These are phyloP conservation scores for Myiotriccus ornatus DNA, from an alignment of 2,797 vertebrate species.

Conservation along the genomic window DNA sequence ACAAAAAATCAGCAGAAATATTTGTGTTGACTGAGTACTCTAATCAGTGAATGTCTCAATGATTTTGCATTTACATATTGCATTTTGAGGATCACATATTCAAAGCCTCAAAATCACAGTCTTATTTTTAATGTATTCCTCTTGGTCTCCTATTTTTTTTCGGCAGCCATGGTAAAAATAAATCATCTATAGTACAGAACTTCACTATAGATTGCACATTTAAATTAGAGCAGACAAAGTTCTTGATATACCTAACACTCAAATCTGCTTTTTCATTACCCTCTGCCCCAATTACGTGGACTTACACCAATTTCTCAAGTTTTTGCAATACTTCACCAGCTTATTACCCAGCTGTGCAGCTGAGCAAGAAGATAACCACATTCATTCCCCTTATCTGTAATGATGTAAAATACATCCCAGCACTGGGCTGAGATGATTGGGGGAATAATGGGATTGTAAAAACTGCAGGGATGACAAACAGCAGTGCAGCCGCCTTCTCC, in stretches of 20 bases:
- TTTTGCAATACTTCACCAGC: conserved; percentile 75
- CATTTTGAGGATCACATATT: conserved; percentile 17
- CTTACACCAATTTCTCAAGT: conserved; percentile 81
- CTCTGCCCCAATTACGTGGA: conserved; percentile 80
- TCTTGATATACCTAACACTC: conserved; percentile 78
- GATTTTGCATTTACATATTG: conserved; percentile 39
- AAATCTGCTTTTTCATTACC: conserved; percentile 83
- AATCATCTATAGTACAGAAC: background rate
- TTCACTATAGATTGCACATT: conserved; percentile 41
- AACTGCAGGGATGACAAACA: conserved; percentile 79
- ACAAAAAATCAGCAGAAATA: conserved; percentile 49
- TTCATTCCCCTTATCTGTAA: conserved; percentile 87
- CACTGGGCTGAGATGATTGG: conserved; percentile 78
- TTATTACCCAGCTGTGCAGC: conserved; percentile 84
- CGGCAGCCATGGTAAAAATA: background rate
- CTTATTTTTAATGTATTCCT: background rate
- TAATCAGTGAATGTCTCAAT: conserved; percentile 30
- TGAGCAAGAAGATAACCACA: conserved; percentile 88
- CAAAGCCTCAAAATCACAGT: background rate
- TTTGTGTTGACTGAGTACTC: conserved; percentile 33
- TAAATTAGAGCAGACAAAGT: conserved; percentile 55
- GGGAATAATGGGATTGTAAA: conserved; percentile 81
- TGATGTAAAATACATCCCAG: conserved; percentile 88
- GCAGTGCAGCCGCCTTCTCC: conserved; percentile 56
- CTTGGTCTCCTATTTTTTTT: background rate